Evolutionary conservation across 2,797 vertebrate genomes (phyloP).

Genomic region (Chiroxiphia lanceolata): DNA sequence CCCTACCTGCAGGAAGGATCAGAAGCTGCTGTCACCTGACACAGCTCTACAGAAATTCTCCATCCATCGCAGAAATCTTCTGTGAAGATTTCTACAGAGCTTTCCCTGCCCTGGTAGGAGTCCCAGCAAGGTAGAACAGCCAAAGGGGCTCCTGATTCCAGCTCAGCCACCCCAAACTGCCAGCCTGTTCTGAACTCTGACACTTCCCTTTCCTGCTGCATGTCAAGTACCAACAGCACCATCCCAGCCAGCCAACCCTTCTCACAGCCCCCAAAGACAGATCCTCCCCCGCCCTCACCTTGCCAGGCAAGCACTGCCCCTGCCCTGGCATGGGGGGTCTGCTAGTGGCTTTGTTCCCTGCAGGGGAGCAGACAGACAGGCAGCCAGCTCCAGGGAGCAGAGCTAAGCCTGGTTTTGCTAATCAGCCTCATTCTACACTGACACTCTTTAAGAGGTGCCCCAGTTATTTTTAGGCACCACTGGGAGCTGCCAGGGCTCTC

Average conservation of each 20-base stretch:
- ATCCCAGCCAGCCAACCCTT: not conserved
- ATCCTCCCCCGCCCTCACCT: no score
- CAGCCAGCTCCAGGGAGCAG: not conserved
- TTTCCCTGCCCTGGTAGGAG: not conserved
- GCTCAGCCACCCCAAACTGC: not conserved
- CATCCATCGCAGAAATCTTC: not conserved
- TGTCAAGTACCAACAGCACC: not conserved
- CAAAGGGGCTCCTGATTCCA: not conserved
- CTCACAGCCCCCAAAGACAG: not conserved
- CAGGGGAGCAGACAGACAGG: not conserved
- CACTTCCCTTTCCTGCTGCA: not conserved
- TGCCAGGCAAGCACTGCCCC: not conserved
- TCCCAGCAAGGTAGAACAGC: not conserved
- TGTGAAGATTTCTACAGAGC: not conserved
- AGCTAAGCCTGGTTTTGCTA: not conserved
- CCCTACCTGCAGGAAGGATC: not conserved
- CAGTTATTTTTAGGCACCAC: slow-evolving; percentile 40
- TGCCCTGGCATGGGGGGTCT: not conserved
- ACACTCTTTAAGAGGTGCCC: not conserved
- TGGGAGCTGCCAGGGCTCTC: slow-evolving; percentile 6
- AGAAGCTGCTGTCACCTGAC: not conserved
- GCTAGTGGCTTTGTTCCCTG: not conserved
- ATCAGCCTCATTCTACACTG: not conserved
- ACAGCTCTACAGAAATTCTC: not conserved
- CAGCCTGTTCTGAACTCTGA: not conserved